These are phyloP conservation scores for Dufourea novaeangliae DNA, from an alignment of 1,140 invertebrate genomes.

Conservation along the genomic window DNA sequence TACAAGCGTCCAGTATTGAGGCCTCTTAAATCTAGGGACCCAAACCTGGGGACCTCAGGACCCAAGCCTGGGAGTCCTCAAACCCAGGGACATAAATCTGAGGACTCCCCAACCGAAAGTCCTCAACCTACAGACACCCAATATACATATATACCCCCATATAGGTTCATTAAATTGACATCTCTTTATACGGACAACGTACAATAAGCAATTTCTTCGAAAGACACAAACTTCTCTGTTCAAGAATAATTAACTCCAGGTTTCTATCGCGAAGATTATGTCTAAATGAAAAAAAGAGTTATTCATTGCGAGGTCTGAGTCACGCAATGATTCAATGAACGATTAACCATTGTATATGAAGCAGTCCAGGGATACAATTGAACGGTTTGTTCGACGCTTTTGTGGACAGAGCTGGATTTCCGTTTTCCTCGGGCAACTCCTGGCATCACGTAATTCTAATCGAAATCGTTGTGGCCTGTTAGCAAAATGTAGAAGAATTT, in stretches of 20 bases:
- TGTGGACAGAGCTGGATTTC: background rate
- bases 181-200: too few species aligned
- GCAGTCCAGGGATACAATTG: background rate
- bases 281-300: background rate
- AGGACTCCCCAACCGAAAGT: too few species aligned
- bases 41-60: too few species aligned
- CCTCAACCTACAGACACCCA: too few species aligned
- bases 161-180: too few species aligned
- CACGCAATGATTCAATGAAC: background rate
- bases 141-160: too few species aligned
- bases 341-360: constrained; percentile 3
- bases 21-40: too few species aligned
- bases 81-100: too few species aligned
- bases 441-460: constrained; percentile 13
- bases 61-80: too few species aligned
- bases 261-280: background rate
- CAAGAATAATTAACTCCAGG: background rate
- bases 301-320: background rate
- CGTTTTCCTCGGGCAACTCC: background rate
- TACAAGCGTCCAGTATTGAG: too few species aligned
- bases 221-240: too few species aligned
- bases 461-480: background rate
- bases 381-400: background rate
- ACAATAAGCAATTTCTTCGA: too few species aligned
- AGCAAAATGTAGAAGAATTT: background rate